Conservation (phyloP, 2,113 vertebrate genomes). For the Ivindomyrus marchei region DNA sequence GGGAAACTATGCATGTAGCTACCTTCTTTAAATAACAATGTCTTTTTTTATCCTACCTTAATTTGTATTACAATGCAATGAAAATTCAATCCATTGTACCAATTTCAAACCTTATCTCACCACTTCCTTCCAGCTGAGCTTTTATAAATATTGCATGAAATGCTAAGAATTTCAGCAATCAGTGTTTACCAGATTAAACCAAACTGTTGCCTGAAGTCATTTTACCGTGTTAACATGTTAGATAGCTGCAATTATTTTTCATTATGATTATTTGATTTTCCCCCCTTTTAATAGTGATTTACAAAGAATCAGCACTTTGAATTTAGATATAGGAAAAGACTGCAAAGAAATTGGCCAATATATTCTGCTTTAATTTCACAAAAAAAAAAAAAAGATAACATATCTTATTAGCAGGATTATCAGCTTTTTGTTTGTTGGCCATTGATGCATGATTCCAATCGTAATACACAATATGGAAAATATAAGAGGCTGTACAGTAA, state of each 20-base stretch:
- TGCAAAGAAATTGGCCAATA: not conserved
- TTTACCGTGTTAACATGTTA: not conserved
- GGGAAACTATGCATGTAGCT: not conserved
- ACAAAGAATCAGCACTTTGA: not conserved
- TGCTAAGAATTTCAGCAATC: not conserved
- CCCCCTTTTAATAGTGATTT: not conserved
- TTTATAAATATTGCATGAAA: not conserved
- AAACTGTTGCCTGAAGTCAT: not conserved
- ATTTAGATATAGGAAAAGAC: too few species aligned
- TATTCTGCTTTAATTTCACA: not conserved
- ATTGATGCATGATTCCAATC: not conserved
- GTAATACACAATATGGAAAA: not conserved
- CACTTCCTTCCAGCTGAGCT: not conserved
- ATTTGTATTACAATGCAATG: not conserved
- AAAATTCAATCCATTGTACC: not conserved
- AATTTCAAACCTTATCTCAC: not conserved
- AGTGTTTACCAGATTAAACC: not conserved
- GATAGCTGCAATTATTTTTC: not conserved
- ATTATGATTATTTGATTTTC: not conserved
- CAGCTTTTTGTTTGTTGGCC: not conserved
- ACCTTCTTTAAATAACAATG: not conserved
- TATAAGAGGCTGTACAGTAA: not conserved
- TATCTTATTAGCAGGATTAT: not conserved
- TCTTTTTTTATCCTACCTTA: not conserved
- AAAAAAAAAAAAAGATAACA: not conserved